Evolutionary conservation across 1,140 invertebrate species (phyloP).

Genomic region (Eumaeus atala): DNA sequence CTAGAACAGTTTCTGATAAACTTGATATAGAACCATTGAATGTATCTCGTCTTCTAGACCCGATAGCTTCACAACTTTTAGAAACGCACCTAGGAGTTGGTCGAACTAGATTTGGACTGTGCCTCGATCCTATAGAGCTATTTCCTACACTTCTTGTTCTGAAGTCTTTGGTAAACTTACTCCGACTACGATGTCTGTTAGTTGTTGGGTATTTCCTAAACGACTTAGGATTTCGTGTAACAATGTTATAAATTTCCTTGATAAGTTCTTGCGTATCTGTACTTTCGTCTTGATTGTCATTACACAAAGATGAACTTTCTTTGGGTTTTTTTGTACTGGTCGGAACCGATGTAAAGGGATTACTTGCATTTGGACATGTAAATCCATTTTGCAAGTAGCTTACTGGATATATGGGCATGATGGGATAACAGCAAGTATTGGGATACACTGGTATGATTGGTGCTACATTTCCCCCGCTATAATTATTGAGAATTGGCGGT

Average conservation of each 20-base stretch:
- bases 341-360: slow-evolving; percentile 35
- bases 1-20: slow-evolving; percentile 53
- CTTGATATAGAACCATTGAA: slow-evolving; percentile 38
- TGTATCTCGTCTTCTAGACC: slow-evolving; percentile 29
- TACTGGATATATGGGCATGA: slow-evolving; percentile 53
- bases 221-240: slow-evolving; percentile 37
- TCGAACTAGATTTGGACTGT: slow-evolving; percentile 49
- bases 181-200: background rate
- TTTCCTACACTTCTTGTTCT: slow-evolving; percentile 44
- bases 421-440: slow-evolving; percentile 53
- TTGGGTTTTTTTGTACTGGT: slow-evolving; percentile 36
- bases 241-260: slow-evolving; percentile 59
- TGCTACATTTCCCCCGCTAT: slow-evolving; percentile 10
- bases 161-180: slow-evolving; percentile 22
- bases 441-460: slow-evolving; percentile 36
- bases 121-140: slow-evolving; percentile 34
- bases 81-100: slow-evolving; percentile 48
- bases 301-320: slow-evolving; percentile 19
- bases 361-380: slow-evolving; percentile 43
- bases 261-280: slow-evolving; percentile 52
- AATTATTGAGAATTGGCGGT: slow-evolving; percentile 32
- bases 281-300: slow-evolving; percentile 21
- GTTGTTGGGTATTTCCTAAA: background rate
- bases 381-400: slow-evolving; percentile 48
- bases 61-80: slow-evolving; percentile 61